Base-by-base conservation (phyloP, 2,113 vertebrate genomes). In the Mungos mungo region DNA sequence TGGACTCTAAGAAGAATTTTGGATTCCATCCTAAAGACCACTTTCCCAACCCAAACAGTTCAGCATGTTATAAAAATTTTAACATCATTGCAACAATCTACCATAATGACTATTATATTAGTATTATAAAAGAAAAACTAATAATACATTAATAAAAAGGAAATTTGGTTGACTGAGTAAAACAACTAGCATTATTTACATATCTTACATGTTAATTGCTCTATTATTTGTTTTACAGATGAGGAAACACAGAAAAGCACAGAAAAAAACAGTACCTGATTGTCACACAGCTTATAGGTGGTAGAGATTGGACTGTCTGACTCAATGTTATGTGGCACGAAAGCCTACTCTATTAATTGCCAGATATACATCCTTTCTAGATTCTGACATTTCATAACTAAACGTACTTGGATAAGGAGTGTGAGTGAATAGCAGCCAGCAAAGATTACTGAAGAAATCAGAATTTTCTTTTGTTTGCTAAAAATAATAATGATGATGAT, bases 81-180 rank as follows among this genome's bases (percentile, higher is more conserved):
- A 31, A 21, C 50, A 76, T 19, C 6, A 83, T 54, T 93, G 63
- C 16, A 77, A 76, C 23, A 50, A 96, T 77, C 84, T 88, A 31
- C 12, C 68, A 83, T 65, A 77, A 82, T 88, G 47, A 88, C 31
- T 63, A 12, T 18, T 89, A 3, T 25, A 77, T 83, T 77, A 77
- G n/a, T 19, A 93, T 90, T 31, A 91, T 27, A 68, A 88, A 93
- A 89, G 33, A 74, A 84, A 7, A 4, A 35, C 1, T 74, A 81
- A 83, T 15, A 74, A 92, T 35, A 88, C 50, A 72, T 71, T 77
- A 89, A 89, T 47, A 74, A 86, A n/a, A 93, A 95, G 33, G 21
- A 65, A 81, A 89, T 74, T 33, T 45, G n/a, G 11, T 38, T 84
- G 23, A 23, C 15, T 90, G 27, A 84, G 66, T 74, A 81, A 93